A percentile compares a stretch with the other conserved stretches of the same genome.
Conservation (phyloP, 2,888 invertebrate genomes). For the Hirtodrosophila cameraria region DNA sequence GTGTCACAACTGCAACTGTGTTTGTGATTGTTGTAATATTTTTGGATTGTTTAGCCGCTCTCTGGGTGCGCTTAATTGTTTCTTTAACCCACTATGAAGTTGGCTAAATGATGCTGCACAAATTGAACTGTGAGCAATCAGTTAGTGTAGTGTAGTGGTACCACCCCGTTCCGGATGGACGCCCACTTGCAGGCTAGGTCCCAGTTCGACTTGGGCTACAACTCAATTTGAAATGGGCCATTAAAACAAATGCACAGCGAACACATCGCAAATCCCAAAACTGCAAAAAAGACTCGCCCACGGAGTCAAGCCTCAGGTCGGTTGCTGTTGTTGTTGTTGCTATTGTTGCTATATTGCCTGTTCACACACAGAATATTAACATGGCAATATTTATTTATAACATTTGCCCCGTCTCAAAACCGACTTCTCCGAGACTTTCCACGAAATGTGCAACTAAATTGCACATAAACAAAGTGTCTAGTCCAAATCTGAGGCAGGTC, state of each 20-base stretch:
- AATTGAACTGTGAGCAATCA: conserved; percentile 69
- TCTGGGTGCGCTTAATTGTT: conserved; percentile 54
- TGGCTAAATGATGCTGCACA: conserved; percentile 72
- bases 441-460: conserved; percentile 60
- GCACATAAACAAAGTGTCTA: conserved; percentile 62
- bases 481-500: conserved; percentile 52
- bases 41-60: conserved; percentile 30
- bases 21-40: too few relatives aligned
- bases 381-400: conserved; percentile 76
- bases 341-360: conserved; percentile 34
- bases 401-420: conserved; percentile 31
- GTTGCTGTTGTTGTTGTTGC: conserved; percentile 14
- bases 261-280: conserved; percentile 58
- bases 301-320: conserved; percentile 21
- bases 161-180: conserved; percentile 54
- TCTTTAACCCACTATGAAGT: conserved; percentile 30
- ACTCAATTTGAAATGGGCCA: conserved; percentile 75
- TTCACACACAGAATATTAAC: conserved; percentile 66
- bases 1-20: conserved; percentile 5
- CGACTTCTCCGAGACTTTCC: conserved; percentile 40
- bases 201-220: conserved; percentile 48
- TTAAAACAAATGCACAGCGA: conserved; percentile 71
- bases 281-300: conserved; percentile 51
- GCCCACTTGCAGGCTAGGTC: conserved; percentile 53
- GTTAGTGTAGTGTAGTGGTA: conserved; percentile 16